These are phyloP conservation scores for Nemotelus pantherinus DNA, from an alignment of 2,888 invertebrate genomes.

Conservation along the genomic window DNA sequence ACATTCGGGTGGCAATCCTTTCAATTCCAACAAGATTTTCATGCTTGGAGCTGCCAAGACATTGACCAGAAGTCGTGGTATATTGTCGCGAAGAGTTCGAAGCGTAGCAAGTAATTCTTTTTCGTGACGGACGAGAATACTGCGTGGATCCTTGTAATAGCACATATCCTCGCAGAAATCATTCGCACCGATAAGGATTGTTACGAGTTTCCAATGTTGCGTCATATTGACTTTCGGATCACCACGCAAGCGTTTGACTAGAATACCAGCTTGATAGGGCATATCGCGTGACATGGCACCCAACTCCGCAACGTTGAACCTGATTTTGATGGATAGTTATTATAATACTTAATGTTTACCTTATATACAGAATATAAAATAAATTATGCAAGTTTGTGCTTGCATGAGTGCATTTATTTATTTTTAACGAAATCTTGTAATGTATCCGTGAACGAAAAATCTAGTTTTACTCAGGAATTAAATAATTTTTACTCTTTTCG, in stretches of 20 bases:
- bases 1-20: constrained; percentile 64
- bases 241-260: constrained; percentile 67
- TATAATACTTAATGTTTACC: no score
- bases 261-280: constrained; percentile 68
- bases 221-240: constrained; percentile 68
- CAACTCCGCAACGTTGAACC: constrained; percentile 70
- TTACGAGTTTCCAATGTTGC: constrained; percentile 72
- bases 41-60: constrained; percentile 68
- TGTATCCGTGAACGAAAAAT: no score
- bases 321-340: not conserved
- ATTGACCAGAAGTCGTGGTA: constrained; percentile 71
- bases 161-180: constrained; percentile 72
- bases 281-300: constrained; percentile 70
- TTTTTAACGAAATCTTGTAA: no score
- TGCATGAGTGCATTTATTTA: no score
- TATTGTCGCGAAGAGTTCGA: constrained; percentile 66
- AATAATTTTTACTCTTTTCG: no score
- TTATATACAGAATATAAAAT: no score
- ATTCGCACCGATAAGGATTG: constrained; percentile 70
- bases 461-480: no score
- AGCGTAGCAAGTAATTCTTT: constrained; percentile 64
- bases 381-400: no score
- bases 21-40: constrained; percentile 61
- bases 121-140: constrained; percentile 65
- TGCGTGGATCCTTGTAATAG: constrained; percentile 63